Percentiles rank a stretch among this genome's conserved stretches.
Evolutionary conservation across 2,888 invertebrate species (phyloP).

Genomic region (Litoditis marina): DNA sequence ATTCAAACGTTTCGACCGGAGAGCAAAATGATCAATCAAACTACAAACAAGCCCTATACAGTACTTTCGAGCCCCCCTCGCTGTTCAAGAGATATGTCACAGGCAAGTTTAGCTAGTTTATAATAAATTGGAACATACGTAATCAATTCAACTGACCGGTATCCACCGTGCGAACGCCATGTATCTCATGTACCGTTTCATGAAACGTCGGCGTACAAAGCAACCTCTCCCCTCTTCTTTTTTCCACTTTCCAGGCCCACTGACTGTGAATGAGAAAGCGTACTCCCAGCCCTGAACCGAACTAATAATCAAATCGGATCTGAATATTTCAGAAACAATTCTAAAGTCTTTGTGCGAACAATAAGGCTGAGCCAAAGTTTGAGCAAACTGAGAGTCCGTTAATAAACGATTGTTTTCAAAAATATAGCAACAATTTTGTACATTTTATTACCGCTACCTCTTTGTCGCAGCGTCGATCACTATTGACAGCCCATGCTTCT

Average conservation of each 20-base stretch:
- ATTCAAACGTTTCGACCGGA: too few species aligned
- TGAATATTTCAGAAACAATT: background rate
- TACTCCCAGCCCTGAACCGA: constrained; percentile 35
- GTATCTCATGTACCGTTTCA: constrained; percentile 33
- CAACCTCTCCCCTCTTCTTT: constrained; percentile 15
- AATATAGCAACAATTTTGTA: background rate
- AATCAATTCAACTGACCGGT: constrained; percentile 15
- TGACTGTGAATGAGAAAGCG: constrained; percentile 18
- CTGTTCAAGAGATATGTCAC: too few species aligned
- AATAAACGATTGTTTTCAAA: too few species aligned
- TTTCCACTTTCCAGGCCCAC: constrained; percentile 20
- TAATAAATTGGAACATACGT: too few species aligned
- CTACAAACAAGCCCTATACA: too few species aligned
- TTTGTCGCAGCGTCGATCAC: constrained; percentile 23
- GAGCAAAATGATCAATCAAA: too few species aligned
- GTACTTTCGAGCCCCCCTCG: too few species aligned
- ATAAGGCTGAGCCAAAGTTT: too few species aligned
- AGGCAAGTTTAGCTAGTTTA: too few species aligned
- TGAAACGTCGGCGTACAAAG: constrained; percentile 26
- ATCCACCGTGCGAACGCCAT: constrained; percentile 32
- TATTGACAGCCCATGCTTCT: constrained; percentile 28
- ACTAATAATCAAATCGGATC: background rate
- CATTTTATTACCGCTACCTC: constrained; percentile 12
- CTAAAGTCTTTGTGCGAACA: background rate
- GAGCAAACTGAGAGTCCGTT: too few species aligned